phyloP scores from a whole-genome alignment of 2,113 vertebrate genomes.

The Psettodes erumei region DNA sequence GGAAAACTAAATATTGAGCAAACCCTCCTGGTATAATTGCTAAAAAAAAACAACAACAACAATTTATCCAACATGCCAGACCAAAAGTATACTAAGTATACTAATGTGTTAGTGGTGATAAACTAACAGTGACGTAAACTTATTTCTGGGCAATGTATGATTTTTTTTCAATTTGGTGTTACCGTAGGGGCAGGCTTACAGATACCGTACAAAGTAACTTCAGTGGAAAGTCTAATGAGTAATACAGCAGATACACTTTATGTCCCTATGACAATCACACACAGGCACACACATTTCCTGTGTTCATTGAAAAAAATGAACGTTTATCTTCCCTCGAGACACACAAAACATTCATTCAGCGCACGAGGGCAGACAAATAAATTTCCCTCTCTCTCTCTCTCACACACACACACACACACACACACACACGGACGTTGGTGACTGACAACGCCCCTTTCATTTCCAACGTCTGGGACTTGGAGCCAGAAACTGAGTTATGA shows the following conservation, averaged over 20 bases:
- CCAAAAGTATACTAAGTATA: too few species aligned
- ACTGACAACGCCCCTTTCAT: constrained; percentile 75
- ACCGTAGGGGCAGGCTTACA: not conserved
- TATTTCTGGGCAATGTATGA: too few species aligned
- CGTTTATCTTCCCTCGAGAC: not conserved
- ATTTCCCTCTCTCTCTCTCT: not conserved
- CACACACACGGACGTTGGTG: constrained; percentile 6
- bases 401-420: constrained; percentile 10
- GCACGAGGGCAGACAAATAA: constrained; percentile 1
- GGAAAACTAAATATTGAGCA: not conserved
- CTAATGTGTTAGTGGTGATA: too few species aligned
- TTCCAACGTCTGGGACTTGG: constrained; percentile 42
- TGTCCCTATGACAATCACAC: not conserved
- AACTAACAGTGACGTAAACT: not conserved
- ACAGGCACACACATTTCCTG: constrained; percentile 14
- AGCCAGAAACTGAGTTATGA: constrained; percentile 33
- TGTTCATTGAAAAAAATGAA: not conserved
- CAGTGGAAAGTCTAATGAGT: not conserved
- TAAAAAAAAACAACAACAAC: not conserved
- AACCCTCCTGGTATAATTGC: too few species aligned
- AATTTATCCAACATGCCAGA: too few species aligned
- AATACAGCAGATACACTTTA: not conserved
- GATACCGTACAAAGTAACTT: not conserved
- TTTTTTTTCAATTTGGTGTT: not conserved
- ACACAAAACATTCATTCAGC: constrained; percentile 30